Evolutionary conservation across 2,797 vertebrate species (phyloP), one percentile per base, ranked within the genome.

Genomic region (Gouania willdenowi): DNA sequence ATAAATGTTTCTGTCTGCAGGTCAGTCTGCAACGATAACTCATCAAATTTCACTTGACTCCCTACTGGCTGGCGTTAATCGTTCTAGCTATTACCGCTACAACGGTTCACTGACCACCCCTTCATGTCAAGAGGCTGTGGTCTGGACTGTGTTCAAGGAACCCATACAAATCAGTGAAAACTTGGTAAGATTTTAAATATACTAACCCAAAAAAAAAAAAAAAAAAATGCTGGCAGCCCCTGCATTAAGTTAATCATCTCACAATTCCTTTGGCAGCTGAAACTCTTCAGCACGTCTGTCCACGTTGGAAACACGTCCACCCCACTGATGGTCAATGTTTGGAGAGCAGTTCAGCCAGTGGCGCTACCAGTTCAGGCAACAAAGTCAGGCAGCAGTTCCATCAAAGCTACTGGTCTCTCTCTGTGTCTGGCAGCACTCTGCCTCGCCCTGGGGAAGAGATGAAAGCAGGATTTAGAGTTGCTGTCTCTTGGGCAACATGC

Each of bases 91-190:
- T 29, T 90, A 71, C 37, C 82, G 87, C 6, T 90, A 90, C 66
- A 27, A 40, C 0, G 89, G 89, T 9, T 89, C 87, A 1, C 28
- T 90, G 52, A 91, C 89, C 0, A 89, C 77, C 3, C 87, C 87
- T 0, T 0, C 0, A 1, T 91, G 88, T 18, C 12, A 68, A 0
- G 86, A 91, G 45, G 68, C 39, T 5, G 86, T 91, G 2, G 30
- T 88, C 8, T 91, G 89, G 89, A 89, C 87, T 1, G 69, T 90
- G 10, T 91, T 89, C 38, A 84, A 89, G 45, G 77, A 88, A 0
- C 0, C 84, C 0, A 40, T 91, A 45, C 77, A 63, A 81, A 47
- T 91, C 62, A 82, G 76, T 68, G 31, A 9, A 18, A 50, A 84
- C 16, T 2, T 89, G 75, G 87, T 90, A 50, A 52, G 82, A 8